Base-by-base conservation (phyloP, 92 coral and sea anemone genomes). In the Chrysogorgia sp. region DNA sequence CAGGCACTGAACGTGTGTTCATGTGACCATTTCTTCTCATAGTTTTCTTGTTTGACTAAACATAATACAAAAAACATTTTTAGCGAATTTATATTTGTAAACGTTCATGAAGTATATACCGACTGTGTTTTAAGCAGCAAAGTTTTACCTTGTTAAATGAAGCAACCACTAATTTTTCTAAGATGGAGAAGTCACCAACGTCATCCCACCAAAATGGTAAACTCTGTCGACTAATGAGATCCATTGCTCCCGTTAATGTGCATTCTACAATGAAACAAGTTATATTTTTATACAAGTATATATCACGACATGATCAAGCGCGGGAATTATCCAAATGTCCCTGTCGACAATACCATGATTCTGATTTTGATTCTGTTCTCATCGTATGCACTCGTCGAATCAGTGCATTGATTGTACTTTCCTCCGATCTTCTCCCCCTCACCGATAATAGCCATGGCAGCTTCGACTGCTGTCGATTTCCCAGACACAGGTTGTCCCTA, bases 401-500 rank as follows among this genome's bases (percentile, higher is more conserved):
- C n/a, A n/a, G n/a, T n/a, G n/a, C n/a, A n/a, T n/a, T n/a, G n/a
- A n/a, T n/a, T n/a, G n/a, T n/a, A n/a, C n/a, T n/a, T n/a, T n/a
- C 82, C 86, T 61, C 82, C 86, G 20, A n/a, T 75, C 41, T 71
- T 32, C 13, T 76, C 60, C 0, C 32, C 57, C 0, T 52, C 34
- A 15, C 68, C 76, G 26, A 82, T 43, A 1, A 61, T 24, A 1
- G 82, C 64, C 81, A 74, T 74, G 3, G 82, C 75, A 31, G 37
- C 59, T 30, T 61, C 65, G 1, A 74, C 82, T 12, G 76, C 83
- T 17, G 70, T 15, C 29, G 87, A 83, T 60, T 83, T 83, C 43
- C 77, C 77, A 2, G 87, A 50, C 24, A 83, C 87, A n/a, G 87
- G 83, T 19, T 14, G 58, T 20, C 83, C 87, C 76, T 76, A 83